Percentiles rank a stretch among this genome's conserved stretches.
Evolutionary conservation across 2,113 vertebrate species (phyloP).

Genomic region (Bufo bufo): DNA sequence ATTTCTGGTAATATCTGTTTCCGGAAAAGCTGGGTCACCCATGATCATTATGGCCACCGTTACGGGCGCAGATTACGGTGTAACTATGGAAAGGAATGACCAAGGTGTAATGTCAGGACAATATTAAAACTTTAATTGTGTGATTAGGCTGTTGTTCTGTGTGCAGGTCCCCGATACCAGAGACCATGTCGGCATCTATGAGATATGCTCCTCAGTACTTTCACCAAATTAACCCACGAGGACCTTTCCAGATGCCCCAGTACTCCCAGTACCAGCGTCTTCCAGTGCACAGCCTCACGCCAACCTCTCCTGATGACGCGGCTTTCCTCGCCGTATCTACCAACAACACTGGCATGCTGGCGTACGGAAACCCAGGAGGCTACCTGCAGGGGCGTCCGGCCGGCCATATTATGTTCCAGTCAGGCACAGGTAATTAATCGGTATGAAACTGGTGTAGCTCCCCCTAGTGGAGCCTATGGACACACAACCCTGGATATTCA

Average conservation of each 20-base stretch:
- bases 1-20: no score
- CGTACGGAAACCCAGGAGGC: slow-evolving; percentile 67
- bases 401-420: slow-evolving; percentile 74
- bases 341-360: slow-evolving; percentile 64
- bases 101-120: no score
- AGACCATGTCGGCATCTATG: slow-evolving; percentile 62
- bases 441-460: no score
- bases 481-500: no score
- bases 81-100: no score
- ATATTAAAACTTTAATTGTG: no score
- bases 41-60: no score
- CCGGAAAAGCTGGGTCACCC: no score
- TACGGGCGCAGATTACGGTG: no score
- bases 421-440: slow-evolving; percentile 56
- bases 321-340: slow-evolving; percentile 70
- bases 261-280: slow-evolving; percentile 66
- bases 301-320: slow-evolving; percentile 69
- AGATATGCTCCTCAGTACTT: slow-evolving; percentile 70
- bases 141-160: neutral
- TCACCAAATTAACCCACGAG: slow-evolving; percentile 70
- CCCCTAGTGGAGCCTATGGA: no score
- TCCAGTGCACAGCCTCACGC: slow-evolving; percentile 73
- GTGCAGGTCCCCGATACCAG: slow-evolving; percentile 49
- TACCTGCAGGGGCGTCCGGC: slow-evolving; percentile 68
- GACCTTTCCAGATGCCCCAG: slow-evolving; percentile 62